Conservation (phyloP, 2,113 vertebrate species). For the Melanerpes aurifrons region DNA sequence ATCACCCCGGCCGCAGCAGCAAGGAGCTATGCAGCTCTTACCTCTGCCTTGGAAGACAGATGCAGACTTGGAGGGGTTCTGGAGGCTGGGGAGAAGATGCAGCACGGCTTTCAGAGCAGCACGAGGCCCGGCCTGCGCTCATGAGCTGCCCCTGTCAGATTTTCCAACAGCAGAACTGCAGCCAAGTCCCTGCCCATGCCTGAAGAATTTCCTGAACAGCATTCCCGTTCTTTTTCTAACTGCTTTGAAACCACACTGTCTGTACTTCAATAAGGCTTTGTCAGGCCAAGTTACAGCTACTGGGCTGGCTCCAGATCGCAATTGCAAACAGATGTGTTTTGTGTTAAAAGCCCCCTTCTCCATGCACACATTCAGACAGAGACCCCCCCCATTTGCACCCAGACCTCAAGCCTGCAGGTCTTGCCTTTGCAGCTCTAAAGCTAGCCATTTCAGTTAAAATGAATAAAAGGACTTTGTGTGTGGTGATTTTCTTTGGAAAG, state of each 20-base stretch:
- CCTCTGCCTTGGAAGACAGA: conserved; percentile 58
- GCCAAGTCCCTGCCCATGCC: conserved; percentile 90
- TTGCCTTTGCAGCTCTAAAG: background rate
- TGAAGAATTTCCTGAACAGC: conserved; percentile 89
- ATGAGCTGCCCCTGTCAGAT: conserved; percentile 85
- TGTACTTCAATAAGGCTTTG: conserved; percentile 78
- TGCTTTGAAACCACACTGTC: conserved; percentile 81
- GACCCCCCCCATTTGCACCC: background rate
- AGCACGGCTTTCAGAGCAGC: conserved; percentile 60
- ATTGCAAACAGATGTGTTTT: conserved; percentile 86
- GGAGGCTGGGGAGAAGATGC: conserved; percentile 50
- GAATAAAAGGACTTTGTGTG: background rate
- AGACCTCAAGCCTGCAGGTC: conserved; percentile 6
- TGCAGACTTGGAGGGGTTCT: conserved; percentile 23
- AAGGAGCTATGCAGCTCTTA: conserved; percentile 41
- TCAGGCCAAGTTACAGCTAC: conserved; percentile 78
- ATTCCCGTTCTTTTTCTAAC: conserved; percentile 78
- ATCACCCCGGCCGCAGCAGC: background rate
- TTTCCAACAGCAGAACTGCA: conserved; percentile 87
- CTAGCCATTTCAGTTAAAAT: background rate
- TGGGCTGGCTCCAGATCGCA: conserved; percentile 85
- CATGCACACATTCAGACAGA: background rate
- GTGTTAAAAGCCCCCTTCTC: conserved; percentile 72
- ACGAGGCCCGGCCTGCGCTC: conserved; percentile 81
- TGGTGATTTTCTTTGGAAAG: background rate